A percentile compares a stretch with the other conserved stretches of the same genome.
phyloP scores from a whole-genome alignment of 1,140 invertebrate genomes.

The Drosophila cardini region DNA sequence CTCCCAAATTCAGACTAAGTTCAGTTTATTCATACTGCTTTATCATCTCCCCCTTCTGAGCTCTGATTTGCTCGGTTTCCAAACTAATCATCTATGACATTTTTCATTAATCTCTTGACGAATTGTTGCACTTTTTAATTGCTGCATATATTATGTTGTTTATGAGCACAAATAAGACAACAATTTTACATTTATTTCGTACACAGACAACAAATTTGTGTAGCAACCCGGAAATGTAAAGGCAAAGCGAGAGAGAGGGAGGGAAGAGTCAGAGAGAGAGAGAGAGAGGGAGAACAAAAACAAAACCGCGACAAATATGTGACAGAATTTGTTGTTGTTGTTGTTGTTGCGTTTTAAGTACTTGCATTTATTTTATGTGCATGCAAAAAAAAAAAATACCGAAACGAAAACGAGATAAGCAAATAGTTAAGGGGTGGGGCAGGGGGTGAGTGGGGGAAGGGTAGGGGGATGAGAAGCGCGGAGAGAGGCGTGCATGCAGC shows the following conservation, averaged over 20 bases:
- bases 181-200: constrained; percentile 9
- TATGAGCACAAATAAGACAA: constrained; percentile 39
- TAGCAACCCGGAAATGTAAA: constrained; percentile 59
- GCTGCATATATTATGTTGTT: constrained; percentile 49
- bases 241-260: constrained; percentile 20
- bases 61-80: background rate
- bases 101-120: constrained; percentile 15
- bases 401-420: constrained; percentile 71
- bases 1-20: background rate
- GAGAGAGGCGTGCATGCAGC: constrained; percentile 52
- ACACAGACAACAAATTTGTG: constrained; percentile 29
- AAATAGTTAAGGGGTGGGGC: constrained; percentile 15
- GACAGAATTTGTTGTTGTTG: constrained; percentile 27
- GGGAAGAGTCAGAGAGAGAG: constrained; percentile 22
- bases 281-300: constrained; percentile 12
- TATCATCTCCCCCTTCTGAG: background rate
- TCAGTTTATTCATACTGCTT: background rate
- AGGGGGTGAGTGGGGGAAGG: background rate
- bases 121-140: constrained; percentile 33
- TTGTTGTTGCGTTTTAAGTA: constrained; percentile 35
- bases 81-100: constrained; percentile 25
- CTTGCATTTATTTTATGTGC: constrained; percentile 77
- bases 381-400: constrained; percentile 57
- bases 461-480: too few species aligned
- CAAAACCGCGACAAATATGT: constrained; percentile 41